Evolutionary conservation across 2,888 invertebrate genomes (phyloP), one percentile per base, ranked within the genome.

Genomic region (Eudemis profundana): DNA sequence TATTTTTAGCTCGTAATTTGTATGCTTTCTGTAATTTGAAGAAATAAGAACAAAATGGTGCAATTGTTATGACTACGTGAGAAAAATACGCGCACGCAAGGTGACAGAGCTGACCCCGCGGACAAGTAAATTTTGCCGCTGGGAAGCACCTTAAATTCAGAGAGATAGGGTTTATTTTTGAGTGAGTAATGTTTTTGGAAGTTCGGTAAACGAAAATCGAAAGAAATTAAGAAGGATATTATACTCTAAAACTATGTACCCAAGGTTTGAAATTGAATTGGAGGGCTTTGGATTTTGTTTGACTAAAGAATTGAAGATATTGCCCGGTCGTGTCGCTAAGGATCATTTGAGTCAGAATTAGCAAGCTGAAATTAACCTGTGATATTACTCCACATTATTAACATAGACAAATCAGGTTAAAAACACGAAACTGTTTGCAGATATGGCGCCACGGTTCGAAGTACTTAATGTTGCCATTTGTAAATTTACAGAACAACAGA

Each of bases 1-100:
- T 59, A 60, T 59, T 60, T 53, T 53, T 36, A 53, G 46, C 44
- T 15, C 21, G 57, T 44, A 64, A 40, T 53, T 60, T 51, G 60
- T 53, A 65, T 53, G 36, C 60, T 49, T 23, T 23, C 46, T 33
- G 44, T 65, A 68, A 66, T 68, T 63, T 66, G 46, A 47, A 50
- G 50, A 53, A 33, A 69, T 57, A 68, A 62, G 68, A 67, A 66
- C 53, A 51, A 60, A 70, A 63, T 47, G 57, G 14, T 17, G 38
- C 63, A 54, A 66, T 68, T 70, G 68, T 68, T 70, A 38, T 66
- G 68, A 23, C 66, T 69, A 68, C 68, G 67, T 68, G 68, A 64
- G 68, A 62, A 54, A 67, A 59, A 59, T 65, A 63, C 19, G 23
- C 19, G 14, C 33, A 49, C 38, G 29, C 61, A 62, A 62, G 36